A percentile compares a stretch with the other conserved stretches of the same genome.
These are phyloP conservation scores for Tenebrosternarchus preto DNA, from an alignment of 2,113 vertebrate genomes.

Conservation along the genomic window DNA sequence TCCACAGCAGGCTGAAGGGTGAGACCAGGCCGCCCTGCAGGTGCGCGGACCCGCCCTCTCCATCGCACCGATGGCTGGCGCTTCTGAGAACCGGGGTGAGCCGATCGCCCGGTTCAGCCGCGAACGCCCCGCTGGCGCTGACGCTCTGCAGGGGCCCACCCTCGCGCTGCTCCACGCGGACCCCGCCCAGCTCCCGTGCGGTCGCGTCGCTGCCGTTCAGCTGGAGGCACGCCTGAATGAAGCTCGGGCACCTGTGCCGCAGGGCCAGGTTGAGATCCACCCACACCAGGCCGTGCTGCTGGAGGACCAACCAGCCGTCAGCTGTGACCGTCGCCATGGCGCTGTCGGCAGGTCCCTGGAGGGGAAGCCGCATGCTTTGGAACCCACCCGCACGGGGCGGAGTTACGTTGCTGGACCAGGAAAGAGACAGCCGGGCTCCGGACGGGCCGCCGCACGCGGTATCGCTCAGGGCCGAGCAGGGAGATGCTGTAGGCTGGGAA, in stretches of 20 bases:
- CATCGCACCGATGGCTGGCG: conserved; percentile 81
- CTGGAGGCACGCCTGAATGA: conserved; percentile 80
- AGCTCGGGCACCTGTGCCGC: conserved; percentile 82
- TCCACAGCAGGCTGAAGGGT: conserved; percentile 82
- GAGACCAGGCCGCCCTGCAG: conserved; percentile 71
- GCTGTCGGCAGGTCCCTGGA: conserved; percentile 69
- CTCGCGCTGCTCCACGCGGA: conserved; percentile 80
- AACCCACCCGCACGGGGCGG: conserved; percentile 68
- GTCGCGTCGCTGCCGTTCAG: conserved; percentile 76
- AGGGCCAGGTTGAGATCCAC: conserved; percentile 81
- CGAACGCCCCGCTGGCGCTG: conserved; percentile 77
- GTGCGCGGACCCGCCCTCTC: conserved; percentile 74
- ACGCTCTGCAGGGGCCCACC: conserved; percentile 77
- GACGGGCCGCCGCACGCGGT: conserved; percentile 66
- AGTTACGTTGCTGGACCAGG: conserved; percentile 75
- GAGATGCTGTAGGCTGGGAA: conserved; percentile 65
- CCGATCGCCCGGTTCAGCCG: conserved; percentile 76
- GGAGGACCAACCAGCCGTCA: conserved; percentile 71
- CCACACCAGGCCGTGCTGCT: conserved; percentile 84
- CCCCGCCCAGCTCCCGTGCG: conserved; percentile 72
- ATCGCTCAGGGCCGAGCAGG: conserved; percentile 79
- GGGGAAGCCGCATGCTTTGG: conserved; percentile 73
- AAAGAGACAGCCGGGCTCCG: conserved; percentile 74
- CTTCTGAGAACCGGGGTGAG: conserved; percentile 77
- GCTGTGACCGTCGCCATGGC: conserved; percentile 63